Evolutionary conservation across 2,113 vertebrate species (phyloP), one percentile per base, ranked within the genome.

Genomic region (Setophaga petechia): DNA sequence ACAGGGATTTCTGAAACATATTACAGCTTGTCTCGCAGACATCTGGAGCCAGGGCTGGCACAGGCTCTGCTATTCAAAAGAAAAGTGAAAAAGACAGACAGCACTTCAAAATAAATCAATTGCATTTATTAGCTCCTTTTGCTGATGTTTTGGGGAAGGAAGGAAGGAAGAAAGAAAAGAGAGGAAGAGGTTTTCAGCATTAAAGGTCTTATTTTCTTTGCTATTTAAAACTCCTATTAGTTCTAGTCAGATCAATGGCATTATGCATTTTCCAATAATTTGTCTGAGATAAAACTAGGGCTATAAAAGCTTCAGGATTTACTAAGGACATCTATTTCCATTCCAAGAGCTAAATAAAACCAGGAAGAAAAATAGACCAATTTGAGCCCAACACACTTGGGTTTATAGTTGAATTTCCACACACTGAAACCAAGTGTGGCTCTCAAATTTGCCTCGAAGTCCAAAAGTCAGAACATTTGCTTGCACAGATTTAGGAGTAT

Each of bases 41-140:
- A 74, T 66, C 97, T 97, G 98, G 98, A 98, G 98, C 97, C 98
- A 94, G 59, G 13, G 52, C 92, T 94, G 95, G 87, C 96, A 82
- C 94, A 89, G 81, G 93, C 84, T 84, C 84, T 89, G 89, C 74
- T 94, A 39, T 47, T 79, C 46, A 66, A 75, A 88, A 97, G 95
- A 78, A 97, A 95, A 97, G 96, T 51, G 69, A 95, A 97, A 90
- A 96, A 96, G 97, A 97, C 87, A 92, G 95, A 72, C n/a, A 62
- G 96, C 92, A 89, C 94, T 98, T 97, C 97, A 96, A 90, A 94
- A 97, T 96, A 97, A 98, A 98, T 98, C 97, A 97, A 97, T 97
- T 94, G 87, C 92, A 92, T 96, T 96, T 97, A 97, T 97, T 97
- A 98, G 95, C 91, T 93, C 90, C 80, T 95, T 97, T 97, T 97